These are phyloP conservation scores for Salvelinus fontinalis DNA, from an alignment of 2,113 vertebrate genomes.

Conservation along the genomic window DNA sequence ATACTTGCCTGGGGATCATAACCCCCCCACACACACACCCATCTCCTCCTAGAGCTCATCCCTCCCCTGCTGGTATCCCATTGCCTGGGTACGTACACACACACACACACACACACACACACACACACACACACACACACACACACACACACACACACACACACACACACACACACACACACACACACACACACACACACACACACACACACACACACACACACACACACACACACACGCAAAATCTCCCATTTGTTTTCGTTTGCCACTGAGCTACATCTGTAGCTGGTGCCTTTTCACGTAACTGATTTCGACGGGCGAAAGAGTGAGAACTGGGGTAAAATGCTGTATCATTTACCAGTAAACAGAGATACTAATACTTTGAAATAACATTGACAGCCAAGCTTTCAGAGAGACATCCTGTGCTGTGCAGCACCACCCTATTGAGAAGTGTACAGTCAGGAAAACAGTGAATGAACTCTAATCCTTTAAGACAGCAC, in stretches of 20 bases:
- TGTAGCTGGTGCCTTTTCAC: not conserved
- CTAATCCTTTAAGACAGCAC: slow-evolving; percentile 66
- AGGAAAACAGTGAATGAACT: slow-evolving; percentile 55
- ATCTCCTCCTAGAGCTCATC: not conserved
- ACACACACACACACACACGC: not conserved
- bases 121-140: not conserved
- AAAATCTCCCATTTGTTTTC: slow-evolving; percentile 54
- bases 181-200: too few species aligned
- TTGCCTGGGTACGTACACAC: slow-evolving; percentile 1
- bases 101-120: too few species aligned
- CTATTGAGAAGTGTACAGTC: slow-evolving; percentile 57
- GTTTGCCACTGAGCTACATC: slow-evolving; percentile 31
- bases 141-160: too few species aligned
- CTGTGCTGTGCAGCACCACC: slow-evolving; percentile 26
- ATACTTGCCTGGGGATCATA: slow-evolving; percentile 67
- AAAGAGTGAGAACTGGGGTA: not conserved
- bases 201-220: slow-evolving; percentile 4
- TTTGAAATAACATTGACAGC: slow-evolving; percentile 12
- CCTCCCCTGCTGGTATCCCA: slow-evolving; percentile 4
- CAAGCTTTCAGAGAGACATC: too few species aligned
- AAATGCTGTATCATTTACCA: not conserved
- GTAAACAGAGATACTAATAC: slow-evolving; percentile 15
- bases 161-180: too few species aligned
- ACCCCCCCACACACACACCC: not conserved
- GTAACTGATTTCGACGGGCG: not conserved